Evolutionary conservation across 2,113 vertebrate genomes (phyloP).

Genomic region (Carollia perspicillata): DNA sequence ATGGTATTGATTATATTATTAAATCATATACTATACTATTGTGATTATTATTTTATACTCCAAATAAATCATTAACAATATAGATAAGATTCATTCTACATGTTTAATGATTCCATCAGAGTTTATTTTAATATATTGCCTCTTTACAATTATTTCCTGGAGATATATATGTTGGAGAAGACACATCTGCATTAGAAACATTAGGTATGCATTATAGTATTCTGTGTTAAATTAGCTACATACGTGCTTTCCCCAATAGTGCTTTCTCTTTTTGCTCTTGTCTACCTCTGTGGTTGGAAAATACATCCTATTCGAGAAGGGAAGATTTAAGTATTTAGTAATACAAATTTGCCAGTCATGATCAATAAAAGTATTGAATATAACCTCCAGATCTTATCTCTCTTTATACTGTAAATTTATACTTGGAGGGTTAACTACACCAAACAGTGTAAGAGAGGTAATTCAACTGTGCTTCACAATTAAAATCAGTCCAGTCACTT

Average conservation of each 20-base stretch:
- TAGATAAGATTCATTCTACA: constrained; percentile 78
- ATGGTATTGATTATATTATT: constrained; percentile 65
- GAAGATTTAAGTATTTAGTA: constrained; percentile 55
- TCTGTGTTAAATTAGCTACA: constrained; percentile 88
- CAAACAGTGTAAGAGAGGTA: not conserved
- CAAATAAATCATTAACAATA: constrained; percentile 59
- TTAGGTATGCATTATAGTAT: constrained; percentile 88
- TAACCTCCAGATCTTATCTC: constrained; percentile 33
- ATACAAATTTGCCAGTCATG: constrained; percentile 37
- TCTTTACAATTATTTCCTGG: constrained; percentile 86
- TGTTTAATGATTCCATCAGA: constrained; percentile 84
- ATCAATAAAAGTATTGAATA: not conserved
- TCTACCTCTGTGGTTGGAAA: constrained; percentile 82
- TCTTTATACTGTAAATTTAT: constrained; percentile 21
- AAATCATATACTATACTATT: constrained; percentile 63
- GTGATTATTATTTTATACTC: constrained; percentile 57
- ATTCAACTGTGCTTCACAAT: not conserved
- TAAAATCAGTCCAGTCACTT: constrained; percentile 47
- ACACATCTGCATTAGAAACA: constrained; percentile 90
- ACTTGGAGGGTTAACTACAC: not conserved
- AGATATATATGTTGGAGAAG: constrained; percentile 91
- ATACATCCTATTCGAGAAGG: constrained; percentile 66
- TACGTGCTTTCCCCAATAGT: constrained; percentile 84
- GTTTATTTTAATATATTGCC: constrained; percentile 88
- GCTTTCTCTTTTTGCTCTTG: constrained; percentile 83